phyloP scores from a whole-genome alignment of 2,113 vertebrate genomes.

The Aphyosemion australe region DNA sequence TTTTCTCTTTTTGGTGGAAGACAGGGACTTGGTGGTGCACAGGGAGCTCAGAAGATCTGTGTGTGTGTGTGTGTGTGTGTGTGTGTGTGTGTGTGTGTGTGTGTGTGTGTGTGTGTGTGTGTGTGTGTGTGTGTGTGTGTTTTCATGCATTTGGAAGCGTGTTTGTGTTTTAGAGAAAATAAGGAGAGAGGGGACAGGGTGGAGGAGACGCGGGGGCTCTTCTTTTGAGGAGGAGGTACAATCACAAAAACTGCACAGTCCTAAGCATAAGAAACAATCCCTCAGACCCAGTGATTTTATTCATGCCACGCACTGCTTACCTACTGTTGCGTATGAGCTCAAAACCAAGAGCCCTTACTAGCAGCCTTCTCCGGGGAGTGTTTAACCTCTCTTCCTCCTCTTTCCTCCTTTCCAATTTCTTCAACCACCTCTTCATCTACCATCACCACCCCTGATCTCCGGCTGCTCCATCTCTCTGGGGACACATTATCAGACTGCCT shows the following conservation, averaged over 20 bases:
- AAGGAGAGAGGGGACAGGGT: not conserved
- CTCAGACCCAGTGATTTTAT: constrained; percentile 54
- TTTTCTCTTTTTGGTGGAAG: constrained; percentile 54
- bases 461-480: constrained; percentile 57
- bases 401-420: constrained; percentile 28
- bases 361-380: constrained; percentile 51
- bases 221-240: constrained; percentile 41
- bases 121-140: not conserved
- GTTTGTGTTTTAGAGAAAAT: constrained; percentile 35
- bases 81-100: not conserved
- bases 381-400: constrained; percentile 66
- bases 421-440: constrained; percentile 54
- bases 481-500: constrained; percentile 63
- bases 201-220: not conserved
- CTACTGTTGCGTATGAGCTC: constrained; percentile 41
- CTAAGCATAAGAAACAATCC: constrained; percentile 59
- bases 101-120: not conserved
- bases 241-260: constrained; percentile 37
- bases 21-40: constrained; percentile 62
- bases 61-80: constrained; percentile 9
- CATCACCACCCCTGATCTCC: constrained; percentile 46
- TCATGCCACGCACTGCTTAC: constrained; percentile 50
- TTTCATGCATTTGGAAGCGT: constrained; percentile 6
- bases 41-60: constrained; percentile 54
- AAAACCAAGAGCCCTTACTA: constrained; percentile 47